Conservation (phyloP, 2,113 vertebrate genomes). For the Phrynosoma blainvillii region DNA sequence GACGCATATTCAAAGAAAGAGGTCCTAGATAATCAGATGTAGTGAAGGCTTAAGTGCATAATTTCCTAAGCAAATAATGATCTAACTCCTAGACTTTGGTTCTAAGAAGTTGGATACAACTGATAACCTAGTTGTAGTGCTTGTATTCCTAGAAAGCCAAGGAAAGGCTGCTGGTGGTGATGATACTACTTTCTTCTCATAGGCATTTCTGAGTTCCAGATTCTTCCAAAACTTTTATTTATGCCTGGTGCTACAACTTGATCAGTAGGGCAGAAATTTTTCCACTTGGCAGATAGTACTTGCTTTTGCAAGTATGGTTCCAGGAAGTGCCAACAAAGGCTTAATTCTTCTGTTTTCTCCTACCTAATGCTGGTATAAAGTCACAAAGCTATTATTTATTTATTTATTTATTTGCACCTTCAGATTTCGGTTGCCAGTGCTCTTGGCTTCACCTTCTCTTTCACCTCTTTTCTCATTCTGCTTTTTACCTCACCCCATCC, state of each 20-base stretch:
- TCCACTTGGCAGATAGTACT: conserved; percentile 53
- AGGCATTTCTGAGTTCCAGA: conserved; percentile 7
- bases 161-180: not conserved
- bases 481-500: no score
- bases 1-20: not conserved
- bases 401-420: not conserved
- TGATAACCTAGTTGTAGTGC: not conserved
- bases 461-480: no score
- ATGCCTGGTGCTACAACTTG: conserved; percentile 19
- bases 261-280: conserved; percentile 63
- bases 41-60: not conserved
- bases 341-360: not conserved
- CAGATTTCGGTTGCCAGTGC: not conserved
- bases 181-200: fast-evolving
- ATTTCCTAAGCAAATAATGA: not conserved
- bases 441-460: no score
- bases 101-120: not conserved
- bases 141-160: not conserved
- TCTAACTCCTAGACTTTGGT: not conserved
- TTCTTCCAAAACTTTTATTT: conserved; percentile 43
- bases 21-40: not conserved
- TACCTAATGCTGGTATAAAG: not conserved
- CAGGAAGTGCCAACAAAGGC: conserved; percentile 1
- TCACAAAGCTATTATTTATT: not conserved
- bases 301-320: conserved; percentile 28